Evolutionary conservation across 2,113 vertebrate genomes (phyloP).

Genomic region (Paracanthobrama guichenoti): DNA sequence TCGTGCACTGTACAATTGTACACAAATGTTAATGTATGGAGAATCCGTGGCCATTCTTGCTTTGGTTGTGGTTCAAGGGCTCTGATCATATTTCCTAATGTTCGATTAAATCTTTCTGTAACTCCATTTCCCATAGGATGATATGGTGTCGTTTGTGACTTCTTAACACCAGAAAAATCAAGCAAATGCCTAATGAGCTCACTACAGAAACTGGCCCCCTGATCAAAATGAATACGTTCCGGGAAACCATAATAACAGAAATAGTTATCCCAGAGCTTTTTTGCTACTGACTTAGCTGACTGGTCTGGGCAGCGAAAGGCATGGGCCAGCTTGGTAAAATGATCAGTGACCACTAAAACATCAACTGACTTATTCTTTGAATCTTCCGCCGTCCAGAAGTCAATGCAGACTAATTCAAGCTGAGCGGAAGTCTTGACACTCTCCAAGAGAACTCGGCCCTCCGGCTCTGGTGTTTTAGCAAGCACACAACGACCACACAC

Average conservation of each 20-base stretch:
- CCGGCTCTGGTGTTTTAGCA: neutral
- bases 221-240: neutral
- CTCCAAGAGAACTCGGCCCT: neutral
- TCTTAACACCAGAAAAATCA: constrained; percentile 36
- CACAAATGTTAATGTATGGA: neutral
- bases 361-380: constrained; percentile 21
- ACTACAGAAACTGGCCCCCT: neutral
- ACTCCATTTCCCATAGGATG: constrained; percentile 38
- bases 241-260: neutral
- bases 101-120: constrained; percentile 22
- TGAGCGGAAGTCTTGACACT: neutral
- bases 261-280: neutral
- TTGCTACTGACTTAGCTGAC: neutral
- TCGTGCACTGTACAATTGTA: neutral
- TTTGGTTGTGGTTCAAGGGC: neutral
- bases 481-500: neutral
- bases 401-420: constrained; percentile 6
- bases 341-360: constrained; percentile 29
- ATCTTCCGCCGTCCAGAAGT: constrained; percentile 32
- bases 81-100: neutral
- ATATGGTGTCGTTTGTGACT: constrained; percentile 25
- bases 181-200: neutral
- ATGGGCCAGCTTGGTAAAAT: constrained; percentile 28
- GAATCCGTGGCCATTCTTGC: constrained; percentile 14
- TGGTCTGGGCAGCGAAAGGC: neutral